phyloP scores from a whole-genome alignment of 2,797 vertebrate genomes.

The Clarias platycephalus region DNA sequence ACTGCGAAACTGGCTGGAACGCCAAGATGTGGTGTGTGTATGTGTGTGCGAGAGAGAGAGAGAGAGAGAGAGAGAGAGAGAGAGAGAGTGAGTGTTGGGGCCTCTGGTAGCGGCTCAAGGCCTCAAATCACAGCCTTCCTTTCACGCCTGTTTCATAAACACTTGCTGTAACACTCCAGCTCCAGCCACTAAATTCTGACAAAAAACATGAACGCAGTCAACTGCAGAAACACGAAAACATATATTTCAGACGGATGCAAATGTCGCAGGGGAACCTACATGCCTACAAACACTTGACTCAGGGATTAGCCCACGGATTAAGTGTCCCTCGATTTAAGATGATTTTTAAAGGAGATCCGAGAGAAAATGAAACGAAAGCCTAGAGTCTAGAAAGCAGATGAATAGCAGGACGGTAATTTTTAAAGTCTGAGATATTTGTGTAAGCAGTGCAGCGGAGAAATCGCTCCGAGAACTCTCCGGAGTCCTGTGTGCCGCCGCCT shows the following conservation, averaged over 20 bases:
- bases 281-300: conserved; percentile 6
- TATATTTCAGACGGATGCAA: conserved; percentile 61
- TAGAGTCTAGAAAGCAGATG: neutral
- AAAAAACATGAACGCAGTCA: conserved; percentile 60
- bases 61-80: neutral
- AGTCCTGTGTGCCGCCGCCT: conserved; percentile 34
- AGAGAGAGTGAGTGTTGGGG: conserved; percentile 48
- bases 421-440: conserved; percentile 5
- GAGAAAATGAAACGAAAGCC: conserved; percentile 29
- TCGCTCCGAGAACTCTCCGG: conserved; percentile 35
- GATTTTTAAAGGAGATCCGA: conserved; percentile 20
- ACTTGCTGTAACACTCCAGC: conserved; percentile 40
- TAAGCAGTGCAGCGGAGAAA: neutral
- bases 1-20: conserved; percentile 64
- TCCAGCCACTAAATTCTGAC: conserved; percentile 54
- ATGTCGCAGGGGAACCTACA: conserved; percentile 36
- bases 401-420: conserved; percentile 4
- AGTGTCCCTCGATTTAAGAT: conserved; percentile 27
- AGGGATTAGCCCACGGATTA: conserved; percentile 9
- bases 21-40: conserved; percentile 31
- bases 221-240: conserved; percentile 55
- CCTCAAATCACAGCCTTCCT: conserved; percentile 62
- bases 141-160: conserved; percentile 60
- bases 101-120: conserved; percentile 61
- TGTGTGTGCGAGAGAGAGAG: neutral